These are phyloP conservation scores for Aricia artaxerxes DNA, from an alignment of 2,888 invertebrate genomes.

Conservation along the genomic window DNA sequence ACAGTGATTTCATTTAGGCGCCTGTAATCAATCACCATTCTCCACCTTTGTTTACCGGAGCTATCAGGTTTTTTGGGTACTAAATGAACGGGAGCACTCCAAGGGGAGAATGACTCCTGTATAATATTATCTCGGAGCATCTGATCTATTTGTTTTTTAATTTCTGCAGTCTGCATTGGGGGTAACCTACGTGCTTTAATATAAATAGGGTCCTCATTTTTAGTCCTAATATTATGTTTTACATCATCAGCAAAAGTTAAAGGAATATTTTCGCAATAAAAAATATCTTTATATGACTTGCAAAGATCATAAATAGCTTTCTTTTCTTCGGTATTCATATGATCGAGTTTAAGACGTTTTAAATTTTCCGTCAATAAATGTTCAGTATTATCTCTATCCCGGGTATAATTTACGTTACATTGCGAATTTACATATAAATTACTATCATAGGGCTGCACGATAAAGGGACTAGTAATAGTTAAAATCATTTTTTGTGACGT, in stretches of 20 bases:
- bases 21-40: background rate
- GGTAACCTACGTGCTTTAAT: no score
- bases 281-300: background rate
- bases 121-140: no score
- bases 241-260: no score
- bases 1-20: background rate
- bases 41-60: background rate
- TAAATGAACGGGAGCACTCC: no score
- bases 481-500: background rate
- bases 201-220: no score
- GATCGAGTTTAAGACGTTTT: background rate
- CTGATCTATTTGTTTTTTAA: no score
- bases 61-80: no score
- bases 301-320: background rate
- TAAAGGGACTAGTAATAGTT: no score
- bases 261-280: background rate
- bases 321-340: background rate
- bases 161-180: no score
- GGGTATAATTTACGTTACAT: background rate
- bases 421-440: background rate
- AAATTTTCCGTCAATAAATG: background rate
- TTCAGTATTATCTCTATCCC: background rate
- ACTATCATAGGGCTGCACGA: background rate
- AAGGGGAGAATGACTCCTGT: no score
- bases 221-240: no score